These are phyloP conservation scores for Chrysina gloriosa DNA, from an alignment of 2,888 invertebrate species.

Conservation along the genomic window DNA sequence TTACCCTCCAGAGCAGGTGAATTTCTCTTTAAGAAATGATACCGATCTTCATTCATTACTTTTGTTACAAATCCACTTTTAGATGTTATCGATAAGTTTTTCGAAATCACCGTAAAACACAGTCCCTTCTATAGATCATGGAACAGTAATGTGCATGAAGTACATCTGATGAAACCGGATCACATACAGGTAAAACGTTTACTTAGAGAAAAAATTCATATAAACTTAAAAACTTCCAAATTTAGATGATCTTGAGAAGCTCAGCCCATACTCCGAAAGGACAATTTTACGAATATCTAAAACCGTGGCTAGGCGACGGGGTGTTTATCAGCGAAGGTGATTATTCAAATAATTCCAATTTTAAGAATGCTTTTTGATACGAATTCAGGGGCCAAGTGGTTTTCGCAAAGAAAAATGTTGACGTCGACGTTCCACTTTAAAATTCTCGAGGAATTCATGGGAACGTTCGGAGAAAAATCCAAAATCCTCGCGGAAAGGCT, in stretches of 20 bases:
- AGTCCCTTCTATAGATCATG: conserved; percentile 52
- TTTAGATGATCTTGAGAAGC: conserved; percentile 50
- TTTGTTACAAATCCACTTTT: conserved; percentile 6
- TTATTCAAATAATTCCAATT: too few species aligned
- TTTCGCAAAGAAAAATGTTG: conserved; percentile 52
- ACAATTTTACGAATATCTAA: conserved; percentile 48
- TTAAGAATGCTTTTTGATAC: too few species aligned
- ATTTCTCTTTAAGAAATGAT: too few species aligned
- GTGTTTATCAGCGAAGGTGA: conserved; percentile 53
- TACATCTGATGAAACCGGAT: conserved; percentile 53
- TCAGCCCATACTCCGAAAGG: conserved; percentile 50
- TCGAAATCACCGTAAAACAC: background rate
- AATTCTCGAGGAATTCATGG: conserved; percentile 55
- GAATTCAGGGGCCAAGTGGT: conserved; percentile 53
- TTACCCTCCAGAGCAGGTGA: conserved; percentile 23
- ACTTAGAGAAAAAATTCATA: background rate
- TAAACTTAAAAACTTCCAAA: conserved; percentile 26
- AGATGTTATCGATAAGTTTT: conserved; percentile 18
- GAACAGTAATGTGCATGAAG: conserved; percentile 48
- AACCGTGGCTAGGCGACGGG: conserved; percentile 53
- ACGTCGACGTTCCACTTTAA: conserved; percentile 59
- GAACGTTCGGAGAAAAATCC: conserved; percentile 56
- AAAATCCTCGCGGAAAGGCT: conserved; percentile 46
- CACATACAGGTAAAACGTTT: conserved; percentile 50
- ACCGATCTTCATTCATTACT: too few species aligned